These are phyloP conservation scores for Bubo bubo DNA, from an alignment of 2,113 vertebrate species.

Conservation along the genomic window DNA sequence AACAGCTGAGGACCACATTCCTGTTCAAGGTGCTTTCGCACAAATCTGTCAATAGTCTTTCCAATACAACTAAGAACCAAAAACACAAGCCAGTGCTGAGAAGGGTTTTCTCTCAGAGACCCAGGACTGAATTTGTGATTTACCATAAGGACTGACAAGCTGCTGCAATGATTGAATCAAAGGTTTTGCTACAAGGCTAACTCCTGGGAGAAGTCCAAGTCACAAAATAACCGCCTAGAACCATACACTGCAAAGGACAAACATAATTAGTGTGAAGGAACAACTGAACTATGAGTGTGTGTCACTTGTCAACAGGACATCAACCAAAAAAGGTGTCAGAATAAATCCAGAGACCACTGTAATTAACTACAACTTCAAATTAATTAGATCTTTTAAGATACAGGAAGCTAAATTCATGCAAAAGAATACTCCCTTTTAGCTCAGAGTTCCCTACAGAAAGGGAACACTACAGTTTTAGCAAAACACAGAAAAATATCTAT, in stretches of 20 bases:
- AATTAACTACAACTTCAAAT: not conserved
- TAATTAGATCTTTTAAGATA: not conserved
- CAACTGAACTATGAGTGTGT: not conserved
- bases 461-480: not conserved
- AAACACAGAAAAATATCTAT: not conserved
- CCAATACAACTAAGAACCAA: not conserved
- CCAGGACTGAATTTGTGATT: not conserved
- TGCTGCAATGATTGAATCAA: fast-evolving
- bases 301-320: not conserved
- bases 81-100: not conserved
- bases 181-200: not conserved
- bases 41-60: not conserved
- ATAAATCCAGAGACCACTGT: not conserved
- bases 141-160: not conserved
- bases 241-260: not conserved
- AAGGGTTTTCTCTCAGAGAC: not conserved
- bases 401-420: not conserved
- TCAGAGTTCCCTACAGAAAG: not conserved
- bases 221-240: not conserved
- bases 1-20: not conserved
- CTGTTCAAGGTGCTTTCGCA: not conserved
- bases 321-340: not conserved
- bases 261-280: not conserved
- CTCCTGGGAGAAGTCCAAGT: not conserved
- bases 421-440: not conserved